Percentiles rank a stretch among this genome's conserved stretches.
Evolutionary conservation across 2,113 vertebrate genomes (phyloP).

Genomic region (Misgurnus mizolepis): DNA sequence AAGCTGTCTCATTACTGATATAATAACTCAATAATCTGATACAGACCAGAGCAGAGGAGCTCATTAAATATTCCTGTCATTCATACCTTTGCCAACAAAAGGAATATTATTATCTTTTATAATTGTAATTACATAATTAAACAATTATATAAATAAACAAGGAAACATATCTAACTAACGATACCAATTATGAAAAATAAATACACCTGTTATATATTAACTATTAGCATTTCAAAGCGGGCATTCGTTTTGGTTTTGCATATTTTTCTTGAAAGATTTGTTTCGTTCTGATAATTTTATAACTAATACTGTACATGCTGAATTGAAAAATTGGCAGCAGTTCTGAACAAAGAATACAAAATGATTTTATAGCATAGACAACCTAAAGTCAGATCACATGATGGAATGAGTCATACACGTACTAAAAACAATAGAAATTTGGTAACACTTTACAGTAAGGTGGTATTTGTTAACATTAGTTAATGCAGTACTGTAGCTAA

Average conservation of each 20-base stretch:
- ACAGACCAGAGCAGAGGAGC: neutral
- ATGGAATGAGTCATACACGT: neutral
- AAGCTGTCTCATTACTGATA: conserved; percentile 8
- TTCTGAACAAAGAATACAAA: conserved; percentile 15
- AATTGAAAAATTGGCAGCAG: conserved; percentile 25
- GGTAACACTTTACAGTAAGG: too few relatives aligned
- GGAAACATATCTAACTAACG: conserved; percentile 1
- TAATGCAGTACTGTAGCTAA: too few relatives aligned
- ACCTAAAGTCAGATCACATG: conserved; percentile 21
- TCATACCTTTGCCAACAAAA: neutral
- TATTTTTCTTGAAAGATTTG: conserved; percentile 23
- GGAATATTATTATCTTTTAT: neutral
- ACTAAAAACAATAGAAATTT: neutral
- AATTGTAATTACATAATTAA: conserved; percentile 2
- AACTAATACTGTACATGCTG: conserved; percentile 37
- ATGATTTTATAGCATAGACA: conserved; percentile 11
- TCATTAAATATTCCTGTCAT: neutral
- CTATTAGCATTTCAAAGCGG: conserved; percentile 34
- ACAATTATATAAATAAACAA: conserved; percentile 12
- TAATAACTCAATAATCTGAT: neutral
- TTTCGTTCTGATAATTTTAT: conserved; percentile 29
- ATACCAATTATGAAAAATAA: neutral
- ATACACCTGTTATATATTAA: neutral
- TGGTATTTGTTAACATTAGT: too few relatives aligned
- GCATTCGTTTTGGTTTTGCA: conserved; percentile 46